Base-by-base conservation (phyloP, 2,888 invertebrate species). In the Heteropelma amictum region DNA sequence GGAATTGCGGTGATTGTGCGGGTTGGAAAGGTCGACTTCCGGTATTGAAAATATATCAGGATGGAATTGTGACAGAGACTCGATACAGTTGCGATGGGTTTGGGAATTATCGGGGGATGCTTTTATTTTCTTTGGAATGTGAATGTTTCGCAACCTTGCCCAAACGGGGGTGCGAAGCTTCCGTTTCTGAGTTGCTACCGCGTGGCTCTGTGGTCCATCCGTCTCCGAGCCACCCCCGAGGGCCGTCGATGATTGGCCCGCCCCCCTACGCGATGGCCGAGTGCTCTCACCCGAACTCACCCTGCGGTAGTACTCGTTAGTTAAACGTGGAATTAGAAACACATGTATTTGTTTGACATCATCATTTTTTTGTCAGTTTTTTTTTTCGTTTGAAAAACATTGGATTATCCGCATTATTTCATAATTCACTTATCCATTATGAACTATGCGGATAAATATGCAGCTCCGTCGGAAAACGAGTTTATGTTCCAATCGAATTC, bases 91-190 rank as follows among this genome's bases (percentile, higher is more conserved):
- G 30, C 51, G 54, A 53, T 19, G 30, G 70, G 61, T 19, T 42
- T 53, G 51, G 58, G 53, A 67, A 72, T 72, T 1, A 40, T 28
- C 17, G 49, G 42, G 56, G 56, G 23, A 21, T 28, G 28, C 30
- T 38, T 90, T 89, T 90, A 91, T 91, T 53, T 65, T 67, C 71
- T 67, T 47, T 91, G 91, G 92, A 92, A 92, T 92, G 91, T 91
- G 91, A 91, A 92, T 92, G 90, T 91, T 91, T 89, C 92, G 91
- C 91, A 93, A 94, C 92, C 94, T 93, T 90, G 95, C 93, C 95
- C 95, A 95, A 90, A 94, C 93, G 87, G 95, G 95, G 88, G 94
- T 94, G 90, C 94, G 93, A 89, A 95, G 93, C 86, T 94, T 93
- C 90, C 95, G 93, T 91, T 92, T 93, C 91, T 93, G 93, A 82